Conservation (phyloP, 2,888 invertebrate species). For the Spialia ferax region DNA sequence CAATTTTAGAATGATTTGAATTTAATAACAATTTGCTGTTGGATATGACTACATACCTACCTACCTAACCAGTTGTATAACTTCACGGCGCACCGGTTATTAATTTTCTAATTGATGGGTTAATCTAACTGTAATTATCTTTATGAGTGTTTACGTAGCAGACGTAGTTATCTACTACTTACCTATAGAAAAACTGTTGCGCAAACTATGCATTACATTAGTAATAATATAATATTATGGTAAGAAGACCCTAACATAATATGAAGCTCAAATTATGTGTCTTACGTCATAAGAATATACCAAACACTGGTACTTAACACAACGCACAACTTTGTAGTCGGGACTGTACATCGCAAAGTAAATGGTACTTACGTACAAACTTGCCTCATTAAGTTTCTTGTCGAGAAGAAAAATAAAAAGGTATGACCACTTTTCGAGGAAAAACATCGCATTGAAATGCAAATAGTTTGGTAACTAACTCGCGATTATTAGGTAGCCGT, state of each 20-base stretch:
- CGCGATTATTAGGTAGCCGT: conserved; percentile 67
- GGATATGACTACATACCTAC: too few species aligned
- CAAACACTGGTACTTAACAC: too few species aligned
- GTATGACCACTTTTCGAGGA: conserved; percentile 62
- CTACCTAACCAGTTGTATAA: background rate
- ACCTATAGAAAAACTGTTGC: background rate
- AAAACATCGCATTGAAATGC: conserved; percentile 70
- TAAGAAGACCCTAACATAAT: too few species aligned
- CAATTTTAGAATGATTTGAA: too few species aligned
- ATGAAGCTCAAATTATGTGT: conserved; percentile 29
- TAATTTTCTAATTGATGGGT: conserved; percentile 3
- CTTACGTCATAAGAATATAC: conserved; percentile 29
- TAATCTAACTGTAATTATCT: background rate
- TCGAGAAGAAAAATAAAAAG: conserved; percentile 27
- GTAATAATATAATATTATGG: too few species aligned
- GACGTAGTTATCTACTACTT: too few species aligned
- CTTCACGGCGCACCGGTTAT: background rate
- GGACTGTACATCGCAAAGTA: conserved; percentile 24
- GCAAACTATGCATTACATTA: background rate
- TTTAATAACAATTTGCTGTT: background rate
- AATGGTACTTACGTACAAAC: background rate
- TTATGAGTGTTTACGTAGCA: background rate
- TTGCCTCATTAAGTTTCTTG: conserved; percentile 31
- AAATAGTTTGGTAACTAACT: conserved; percentile 74
- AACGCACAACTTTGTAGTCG: conserved; percentile 14